These are phyloP conservation scores for Drosophila gunungcola DNA, from an alignment of 1,140 invertebrate species.

Conservation along the genomic window DNA sequence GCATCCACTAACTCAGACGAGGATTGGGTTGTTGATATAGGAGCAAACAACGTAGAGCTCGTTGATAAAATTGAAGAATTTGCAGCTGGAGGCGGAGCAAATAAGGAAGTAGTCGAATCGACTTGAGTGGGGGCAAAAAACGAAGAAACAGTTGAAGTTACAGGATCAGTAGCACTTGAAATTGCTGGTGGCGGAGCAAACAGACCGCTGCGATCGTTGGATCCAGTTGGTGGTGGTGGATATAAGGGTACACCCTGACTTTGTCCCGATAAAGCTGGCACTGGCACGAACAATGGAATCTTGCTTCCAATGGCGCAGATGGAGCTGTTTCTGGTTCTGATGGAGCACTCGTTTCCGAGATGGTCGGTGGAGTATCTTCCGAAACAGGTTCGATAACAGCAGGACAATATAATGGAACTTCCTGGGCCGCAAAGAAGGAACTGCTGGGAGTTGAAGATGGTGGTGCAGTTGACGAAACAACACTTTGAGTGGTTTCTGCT, in stretches of 20 bases:
- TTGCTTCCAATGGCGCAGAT: constrained; percentile 6
- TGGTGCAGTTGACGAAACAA: background rate
- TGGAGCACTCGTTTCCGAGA: background rate
- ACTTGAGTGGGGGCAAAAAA: constrained; percentile 7
- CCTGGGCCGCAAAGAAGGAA: background rate
- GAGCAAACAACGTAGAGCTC: background rate
- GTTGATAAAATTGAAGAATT: background rate
- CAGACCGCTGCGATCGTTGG: background rate
- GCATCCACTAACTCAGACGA: constrained; percentile 9
- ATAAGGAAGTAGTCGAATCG: background rate
- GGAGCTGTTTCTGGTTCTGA: constrained; percentile 4
- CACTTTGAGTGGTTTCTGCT: background rate
- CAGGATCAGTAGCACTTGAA: constrained; percentile 4
- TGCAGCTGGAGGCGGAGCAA: constrained; percentile 2
- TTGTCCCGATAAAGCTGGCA: constrained; percentile 23
- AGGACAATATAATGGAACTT: constrained; percentile 10
- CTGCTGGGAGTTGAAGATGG: too few species aligned
- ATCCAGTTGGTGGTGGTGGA: constrained; percentile 22
- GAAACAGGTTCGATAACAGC: constrained; percentile 23
- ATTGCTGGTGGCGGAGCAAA: constrained; percentile 30
- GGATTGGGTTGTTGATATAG: background rate
- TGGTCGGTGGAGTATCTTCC: constrained; percentile 1
- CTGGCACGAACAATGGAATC: constrained; percentile 56
- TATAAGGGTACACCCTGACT: constrained; percentile 20
- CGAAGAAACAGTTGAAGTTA: background rate